Conservation (phyloP, 1,140 invertebrate species). For the Meloidogyne hapla region DNA sequence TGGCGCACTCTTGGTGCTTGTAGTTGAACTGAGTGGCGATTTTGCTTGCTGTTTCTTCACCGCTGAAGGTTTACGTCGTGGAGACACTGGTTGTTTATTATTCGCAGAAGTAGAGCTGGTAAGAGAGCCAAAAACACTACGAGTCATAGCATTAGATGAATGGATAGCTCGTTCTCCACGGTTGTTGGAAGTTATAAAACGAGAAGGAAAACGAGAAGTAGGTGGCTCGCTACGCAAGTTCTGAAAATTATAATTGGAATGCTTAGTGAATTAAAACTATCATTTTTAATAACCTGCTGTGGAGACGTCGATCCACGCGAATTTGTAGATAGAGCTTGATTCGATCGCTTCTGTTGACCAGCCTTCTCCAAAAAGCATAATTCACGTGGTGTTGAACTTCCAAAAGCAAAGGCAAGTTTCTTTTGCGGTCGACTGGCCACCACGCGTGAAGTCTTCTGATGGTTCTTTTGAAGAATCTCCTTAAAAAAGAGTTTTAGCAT, state of each 20-base stretch:
- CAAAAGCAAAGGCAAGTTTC: constrained; percentile 51
- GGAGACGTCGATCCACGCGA: constrained; percentile 5
- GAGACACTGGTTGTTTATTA: not conserved
- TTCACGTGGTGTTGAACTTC: constrained; percentile 51
- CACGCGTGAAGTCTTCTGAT: constrained; percentile 47
- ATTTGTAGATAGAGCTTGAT: not conserved
- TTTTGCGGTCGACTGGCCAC: constrained; percentile 21
- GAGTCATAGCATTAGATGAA: constrained; percentile 22
- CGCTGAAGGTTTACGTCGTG: constrained; percentile 15
- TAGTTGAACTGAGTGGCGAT: not conserved
- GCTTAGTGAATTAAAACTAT: not conserved
- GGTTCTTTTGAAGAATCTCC: constrained; percentile 51
- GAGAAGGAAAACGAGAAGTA: constrained; percentile 8
- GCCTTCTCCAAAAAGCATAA: constrained; percentile 52
- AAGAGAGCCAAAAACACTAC: constrained; percentile 31
- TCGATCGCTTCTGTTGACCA: constrained; percentile 40
- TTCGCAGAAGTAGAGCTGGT: not conserved
- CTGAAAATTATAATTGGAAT: constrained; percentile 19
- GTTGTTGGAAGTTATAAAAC: constrained; percentile 7
- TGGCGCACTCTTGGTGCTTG: not conserved
- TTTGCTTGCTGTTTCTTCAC: constrained; percentile 14
- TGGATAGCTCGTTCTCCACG: not conserved
- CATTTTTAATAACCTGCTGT: not conserved
- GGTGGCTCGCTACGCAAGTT: constrained; percentile 12
- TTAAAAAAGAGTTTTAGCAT: constrained; percentile 13